Evolutionary conservation across 2,113 vertebrate genomes (phyloP).

Genomic region (Nesoenas mayeri): DNA sequence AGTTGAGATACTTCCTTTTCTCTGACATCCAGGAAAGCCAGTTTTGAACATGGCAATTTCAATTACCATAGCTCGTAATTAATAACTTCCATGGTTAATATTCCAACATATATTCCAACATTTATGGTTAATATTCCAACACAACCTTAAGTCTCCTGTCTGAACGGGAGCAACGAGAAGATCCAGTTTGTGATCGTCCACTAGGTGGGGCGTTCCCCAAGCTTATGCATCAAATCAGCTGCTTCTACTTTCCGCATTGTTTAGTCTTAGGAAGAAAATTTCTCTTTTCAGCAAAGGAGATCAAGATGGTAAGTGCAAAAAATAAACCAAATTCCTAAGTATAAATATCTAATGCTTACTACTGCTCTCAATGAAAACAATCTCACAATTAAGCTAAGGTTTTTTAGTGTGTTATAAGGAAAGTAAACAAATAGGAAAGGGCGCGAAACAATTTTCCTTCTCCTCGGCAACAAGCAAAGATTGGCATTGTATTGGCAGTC

Average conservation of each 20-base stretch:
- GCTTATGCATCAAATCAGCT: not conserved
- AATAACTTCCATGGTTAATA: not conserved
- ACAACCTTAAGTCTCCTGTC: not conserved
- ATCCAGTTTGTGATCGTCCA: not conserved
- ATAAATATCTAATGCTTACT: not conserved
- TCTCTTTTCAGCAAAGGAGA: not conserved
- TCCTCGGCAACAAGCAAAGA: not conserved
- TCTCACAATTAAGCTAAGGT: not conserved
- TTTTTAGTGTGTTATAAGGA: not conserved
- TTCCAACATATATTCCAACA: too few species aligned
- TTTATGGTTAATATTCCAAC: not conserved
- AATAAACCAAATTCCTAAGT: not conserved
- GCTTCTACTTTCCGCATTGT: not conserved
- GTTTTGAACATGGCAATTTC: not conserved
- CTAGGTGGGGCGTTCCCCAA: constrained; percentile 48
- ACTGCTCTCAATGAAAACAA: not conserved
- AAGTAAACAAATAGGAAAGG: not conserved
- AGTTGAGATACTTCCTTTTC: not conserved
- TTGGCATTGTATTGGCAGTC: not conserved
- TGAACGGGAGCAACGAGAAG: not conserved
- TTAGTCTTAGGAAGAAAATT: not conserved
- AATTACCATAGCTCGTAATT: not conserved
- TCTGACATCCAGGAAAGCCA: not conserved
- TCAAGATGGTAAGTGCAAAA: not conserved
- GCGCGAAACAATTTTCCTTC: not conserved